Percentiles rank a stretch among this genome's conserved stretches.
Conservation (phyloP, 2,113 vertebrate genomes). For the Ivindomyrus marchei region DNA sequence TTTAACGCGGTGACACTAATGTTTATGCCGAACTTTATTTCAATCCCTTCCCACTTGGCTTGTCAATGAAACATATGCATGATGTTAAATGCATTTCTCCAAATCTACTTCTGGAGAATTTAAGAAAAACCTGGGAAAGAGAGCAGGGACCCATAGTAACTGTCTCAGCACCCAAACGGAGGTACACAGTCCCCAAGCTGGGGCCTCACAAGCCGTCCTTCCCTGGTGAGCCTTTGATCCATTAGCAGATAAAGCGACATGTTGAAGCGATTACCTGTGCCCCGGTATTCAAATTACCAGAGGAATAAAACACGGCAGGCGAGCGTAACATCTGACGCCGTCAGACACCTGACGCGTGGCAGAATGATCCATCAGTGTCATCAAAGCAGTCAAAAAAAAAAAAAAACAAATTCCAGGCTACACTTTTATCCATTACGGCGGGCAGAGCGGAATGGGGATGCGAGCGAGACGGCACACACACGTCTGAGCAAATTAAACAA, state of each 20-base stretch:
- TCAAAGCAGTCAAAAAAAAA: constrained; percentile 30
- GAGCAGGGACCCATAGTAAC: background rate
- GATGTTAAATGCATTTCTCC: background rate
- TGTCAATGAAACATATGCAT: background rate
- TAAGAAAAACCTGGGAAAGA: background rate
- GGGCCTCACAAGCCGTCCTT: background rate
- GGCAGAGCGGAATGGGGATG: background rate
- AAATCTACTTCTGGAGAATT: background rate
- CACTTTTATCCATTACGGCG: constrained; percentile 12
- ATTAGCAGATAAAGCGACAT: constrained; percentile 43
- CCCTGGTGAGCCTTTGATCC: constrained; percentile 27
- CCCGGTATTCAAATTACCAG: constrained; percentile 45
- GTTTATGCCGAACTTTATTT: background rate
- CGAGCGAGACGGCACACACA: constrained; percentile 23
- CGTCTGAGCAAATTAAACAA: background rate
- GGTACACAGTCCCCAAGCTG: background rate
- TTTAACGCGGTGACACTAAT: background rate
- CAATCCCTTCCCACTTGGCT: background rate
- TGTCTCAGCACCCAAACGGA: background rate
- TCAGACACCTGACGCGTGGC: constrained; percentile 40
- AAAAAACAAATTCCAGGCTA: background rate
- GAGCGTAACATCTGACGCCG: constrained; percentile 50
- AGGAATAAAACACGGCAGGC: constrained; percentile 59
- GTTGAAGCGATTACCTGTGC: constrained; percentile 51
- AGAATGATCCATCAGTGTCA: constrained; percentile 40